Evolutionary conservation across 2,888 invertebrate species (phyloP).

Genomic region (Halocaridina rubra): DNA sequence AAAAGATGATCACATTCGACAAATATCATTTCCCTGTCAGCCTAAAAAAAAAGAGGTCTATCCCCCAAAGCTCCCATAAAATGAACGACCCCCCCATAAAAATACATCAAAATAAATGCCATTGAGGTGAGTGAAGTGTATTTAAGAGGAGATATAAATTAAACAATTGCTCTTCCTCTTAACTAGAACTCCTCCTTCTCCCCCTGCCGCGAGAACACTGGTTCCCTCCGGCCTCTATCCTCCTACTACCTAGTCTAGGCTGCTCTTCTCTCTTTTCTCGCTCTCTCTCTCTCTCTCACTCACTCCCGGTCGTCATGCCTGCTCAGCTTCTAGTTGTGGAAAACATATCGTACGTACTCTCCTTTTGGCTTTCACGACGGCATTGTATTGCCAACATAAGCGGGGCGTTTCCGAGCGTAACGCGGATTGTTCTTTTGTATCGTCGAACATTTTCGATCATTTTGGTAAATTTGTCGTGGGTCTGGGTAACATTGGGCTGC

Average conservation of each 20-base stretch:
- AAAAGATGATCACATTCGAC: no score
- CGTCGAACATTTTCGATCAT: conserved; percentile 43
- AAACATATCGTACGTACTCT: conserved; percentile 25
- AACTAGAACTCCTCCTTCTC: neutral
- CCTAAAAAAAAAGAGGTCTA: no score
- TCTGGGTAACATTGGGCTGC: conserved; percentile 30
- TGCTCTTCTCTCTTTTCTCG: neutral
- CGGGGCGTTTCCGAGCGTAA: conserved; percentile 48
- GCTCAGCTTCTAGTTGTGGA: conserved; percentile 22
- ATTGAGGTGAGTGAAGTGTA: neutral
- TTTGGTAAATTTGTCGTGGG: conserved; percentile 43
- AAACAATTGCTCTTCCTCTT: conserved; percentile 24
- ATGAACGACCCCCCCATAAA: no score
- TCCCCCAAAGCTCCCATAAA: no score
- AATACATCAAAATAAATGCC: neutral
- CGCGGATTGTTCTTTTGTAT: conserved; percentile 41
- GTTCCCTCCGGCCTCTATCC: neutral
- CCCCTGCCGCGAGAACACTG: neutral
- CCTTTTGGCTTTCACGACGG: conserved; percentile 41
- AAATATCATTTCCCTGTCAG: no score
- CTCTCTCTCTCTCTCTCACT: neutral
- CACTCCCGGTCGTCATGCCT: neutral
- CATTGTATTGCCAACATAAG: conserved; percentile 46
- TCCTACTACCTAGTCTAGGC: neutral
- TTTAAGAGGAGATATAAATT: conserved; percentile 27